These are phyloP conservation scores for Eupithecia subumbrata DNA, from an alignment of 2,888 invertebrate genomes.

Conservation along the genomic window DNA sequence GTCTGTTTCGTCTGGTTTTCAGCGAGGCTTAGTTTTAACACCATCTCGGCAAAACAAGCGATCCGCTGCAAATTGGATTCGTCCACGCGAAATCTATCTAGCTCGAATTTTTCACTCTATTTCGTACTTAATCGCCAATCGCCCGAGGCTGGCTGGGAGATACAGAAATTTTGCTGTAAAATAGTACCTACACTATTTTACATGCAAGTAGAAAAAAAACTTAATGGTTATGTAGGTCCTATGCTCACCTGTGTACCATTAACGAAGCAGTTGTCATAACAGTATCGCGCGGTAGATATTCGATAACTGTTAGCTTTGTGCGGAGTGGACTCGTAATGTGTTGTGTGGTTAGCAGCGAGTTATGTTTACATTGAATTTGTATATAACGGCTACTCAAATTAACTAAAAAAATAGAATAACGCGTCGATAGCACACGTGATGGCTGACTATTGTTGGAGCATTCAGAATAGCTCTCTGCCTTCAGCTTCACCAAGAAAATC, in stretches of 20 bases:
- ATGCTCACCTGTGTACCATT: not conserved
- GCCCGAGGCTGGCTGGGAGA: not conserved
- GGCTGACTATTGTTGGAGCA: no score
- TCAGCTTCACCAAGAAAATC: no score
- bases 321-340: not conserved
- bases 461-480: no score
- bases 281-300: not conserved
- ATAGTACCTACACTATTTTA: not conserved
- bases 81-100: slow-evolving; percentile 29
- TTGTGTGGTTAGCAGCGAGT: not conserved
- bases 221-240: not conserved
- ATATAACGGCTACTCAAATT: not conserved
- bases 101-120: slow-evolving; percentile 30
- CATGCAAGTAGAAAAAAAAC: not conserved
- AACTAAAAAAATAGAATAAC: not conserved
- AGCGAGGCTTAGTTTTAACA: not conserved
- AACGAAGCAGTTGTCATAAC: not conserved
- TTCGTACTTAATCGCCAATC: slow-evolving; percentile 16
- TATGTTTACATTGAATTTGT: not conserved
- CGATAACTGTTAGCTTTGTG: not conserved
- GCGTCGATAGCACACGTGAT: no score
- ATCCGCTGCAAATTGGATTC: slow-evolving; percentile 31
- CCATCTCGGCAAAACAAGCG: slow-evolving; percentile 25
- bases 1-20: slow-evolving; percentile 6
- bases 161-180: not conserved